A percentile compares a stretch with the other conserved stretches of the same genome.
These are phyloP conservation scores for Himalopsyche kuldschensis DNA, from an alignment of 2,888 invertebrate genomes.

Conservation along the genomic window DNA sequence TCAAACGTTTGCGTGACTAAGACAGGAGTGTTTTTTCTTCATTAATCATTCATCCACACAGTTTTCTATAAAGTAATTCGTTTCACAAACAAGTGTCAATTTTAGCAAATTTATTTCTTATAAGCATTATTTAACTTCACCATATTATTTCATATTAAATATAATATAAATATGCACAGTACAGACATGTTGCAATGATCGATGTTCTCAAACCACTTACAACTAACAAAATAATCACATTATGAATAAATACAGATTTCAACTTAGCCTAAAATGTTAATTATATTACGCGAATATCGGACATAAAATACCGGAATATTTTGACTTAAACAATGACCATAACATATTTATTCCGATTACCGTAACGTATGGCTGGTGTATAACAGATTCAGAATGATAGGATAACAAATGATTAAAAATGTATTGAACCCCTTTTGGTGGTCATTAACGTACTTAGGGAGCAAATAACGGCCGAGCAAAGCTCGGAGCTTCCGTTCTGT, in stretches of 20 bases:
- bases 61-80: background rate
- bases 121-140: conserved; percentile 37
- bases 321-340: background rate
- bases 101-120: conserved; percentile 33
- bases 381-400: background rate
- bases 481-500: conserved; percentile 13
- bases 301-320: background rate
- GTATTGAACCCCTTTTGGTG: conserved; percentile 1
- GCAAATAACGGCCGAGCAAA: background rate
- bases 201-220: conserved; percentile 32
- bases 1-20: no score
- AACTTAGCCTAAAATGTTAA: conserved; percentile 12
- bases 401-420: background rate
- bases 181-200: conserved; percentile 38
- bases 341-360: conserved; percentile 1
- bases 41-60: conserved; percentile 5
- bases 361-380: conserved; percentile 1
- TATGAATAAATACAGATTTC: conserved; percentile 15
- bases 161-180: conserved; percentile 35
- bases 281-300: background rate
- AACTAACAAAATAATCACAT: conserved; percentile 35
- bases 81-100: conserved; percentile 18
- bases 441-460: background rate
- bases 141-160: conserved; percentile 27
- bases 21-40: background rate